Base-by-base conservation (phyloP, 2,797 vertebrate genomes). In the Argya squamiceps region DNA sequence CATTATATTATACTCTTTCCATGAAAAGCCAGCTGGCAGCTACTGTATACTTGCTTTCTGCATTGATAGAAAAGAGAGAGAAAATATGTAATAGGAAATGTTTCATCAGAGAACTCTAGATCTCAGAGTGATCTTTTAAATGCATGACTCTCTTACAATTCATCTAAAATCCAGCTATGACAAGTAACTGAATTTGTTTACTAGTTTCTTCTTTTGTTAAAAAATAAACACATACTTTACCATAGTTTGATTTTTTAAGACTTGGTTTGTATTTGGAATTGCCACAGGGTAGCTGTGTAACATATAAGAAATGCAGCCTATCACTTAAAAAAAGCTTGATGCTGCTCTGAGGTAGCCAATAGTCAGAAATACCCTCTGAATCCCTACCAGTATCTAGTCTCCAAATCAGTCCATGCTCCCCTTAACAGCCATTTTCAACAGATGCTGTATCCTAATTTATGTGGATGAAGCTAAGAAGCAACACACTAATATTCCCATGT, bases 401-500 rank as follows among this genome's bases (percentile, higher is more conserved):
- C 30, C 59, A 58, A 67, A 18, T 6, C 12, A 47, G 12, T 41
- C 37, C 32, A 32, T 58, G 12, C 6, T 71, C 12, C 3, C n/a
- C 16, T 69, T 47, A 75, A 47, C 4, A 55, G 13, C 6, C 10
- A 27, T 37, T 41, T 78, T 59, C 34, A 56, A 43, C 6, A 64
- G 26, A n/a, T 53, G 20, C 36, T 67, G 15, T 49, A 55, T 50
- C 4, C 5, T 6, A 67, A 2, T 50, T 63, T 37, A 34, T 5
- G 12, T 29, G 27, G 64, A 63, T 32, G 5, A 88, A 59, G 14
- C 15, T 29, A 68, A 71, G 22, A 67, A 71, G 16, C 3, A 88
- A 20, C 6, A 58, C 12, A 37, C 2, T 4, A n/a, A 9, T n/a
- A 2, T 43, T 83, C 5, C 5, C 21, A 32, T 4, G 6, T 12